Evolutionary conservation across 2,888 invertebrate species (phyloP), one percentile per base, ranked within the genome.

Genomic region (Aphidius colemani): DNA sequence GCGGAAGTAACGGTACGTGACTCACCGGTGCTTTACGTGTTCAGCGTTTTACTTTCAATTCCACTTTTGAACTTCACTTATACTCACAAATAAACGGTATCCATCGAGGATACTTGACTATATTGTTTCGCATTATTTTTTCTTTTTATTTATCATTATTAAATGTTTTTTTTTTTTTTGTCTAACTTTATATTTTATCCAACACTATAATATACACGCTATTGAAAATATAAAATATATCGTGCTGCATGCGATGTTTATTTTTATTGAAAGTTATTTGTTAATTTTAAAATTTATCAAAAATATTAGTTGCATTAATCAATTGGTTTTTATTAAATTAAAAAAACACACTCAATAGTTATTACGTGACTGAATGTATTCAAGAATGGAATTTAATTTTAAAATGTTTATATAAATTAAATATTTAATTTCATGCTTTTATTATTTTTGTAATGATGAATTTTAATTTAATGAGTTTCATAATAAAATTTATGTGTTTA

Each of bases 1-100:
- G 46, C 57, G 57, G 57, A 67, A 67, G 61, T 66, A 66, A 65
- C 67, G 69, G 76, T 75, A 76, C 76, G 77, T 78, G 78, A 74
- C 74, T 70, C 69, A 70, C 70, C 66, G 63, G 67, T 67, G 67
- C 67, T 69, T 69, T 69, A 69, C 69, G 69, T 69, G 69, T 69
- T 69, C 69, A 69, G 69, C 72, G 75, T 74, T 75, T 75, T 73
- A 74, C 75, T 78, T 78, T 78, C 78, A 78, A 77, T 78, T 79
- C 76, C 72, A 75, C 75, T 76, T 74, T 77, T 70, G 70, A 78
- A 78, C 75, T 78, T 79, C 75, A 71, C 76, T 68, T 68, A 65
- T 66, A 67, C 67, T 68, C 68, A 68, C 69, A 69, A 69, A 69
- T 69, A 69, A 69, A 67, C 69, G 69, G 69, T 67, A 69, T 69